A percentile compares a stretch with the other conserved stretches of the same genome.
phyloP scores from a whole-genome alignment of 2,113 vertebrate genomes.

The Myanophis thanlyinensis region DNA sequence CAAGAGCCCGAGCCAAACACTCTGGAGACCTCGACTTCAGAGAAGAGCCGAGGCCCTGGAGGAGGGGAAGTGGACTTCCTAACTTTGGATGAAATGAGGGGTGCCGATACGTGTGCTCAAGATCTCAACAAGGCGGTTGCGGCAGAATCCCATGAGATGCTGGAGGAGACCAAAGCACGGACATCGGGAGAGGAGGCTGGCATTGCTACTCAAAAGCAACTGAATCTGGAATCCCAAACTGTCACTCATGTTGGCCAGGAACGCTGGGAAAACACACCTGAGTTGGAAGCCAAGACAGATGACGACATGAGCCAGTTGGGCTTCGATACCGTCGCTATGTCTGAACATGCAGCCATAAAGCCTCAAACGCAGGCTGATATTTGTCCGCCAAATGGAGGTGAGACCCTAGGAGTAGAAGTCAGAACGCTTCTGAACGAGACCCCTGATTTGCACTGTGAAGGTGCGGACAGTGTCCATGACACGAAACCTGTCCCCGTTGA shows the following conservation, averaged over 20 bases:
- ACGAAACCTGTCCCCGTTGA: not conserved
- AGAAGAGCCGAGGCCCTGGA: not conserved
- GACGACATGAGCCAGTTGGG: not conserved
- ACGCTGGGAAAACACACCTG: not conserved
- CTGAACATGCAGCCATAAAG: not conserved
- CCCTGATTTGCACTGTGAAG: not conserved
- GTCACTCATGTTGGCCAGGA: not conserved
- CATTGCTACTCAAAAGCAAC: not conserved
- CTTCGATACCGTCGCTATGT: not conserved
- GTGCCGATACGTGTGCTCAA: conserved; percentile 34
- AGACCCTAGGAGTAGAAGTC: not conserved
- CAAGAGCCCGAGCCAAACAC: conserved; percentile 28
- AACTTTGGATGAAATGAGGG: not conserved
- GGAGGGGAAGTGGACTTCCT: not conserved
- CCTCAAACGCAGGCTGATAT: not conserved
- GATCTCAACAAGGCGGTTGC: conserved; percentile 32
- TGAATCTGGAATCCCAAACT: not conserved
- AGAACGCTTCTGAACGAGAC: conserved; percentile 5
- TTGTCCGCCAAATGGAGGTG: not conserved
- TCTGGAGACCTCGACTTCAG: conserved; percentile 20
- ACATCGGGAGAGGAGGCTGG: not conserved
- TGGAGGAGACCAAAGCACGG: conserved; percentile 12
- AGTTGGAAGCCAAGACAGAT: conserved; percentile 1
- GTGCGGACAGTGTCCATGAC: not conserved
- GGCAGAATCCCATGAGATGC: conserved; percentile 32